Conservation (phyloP, 2,888 invertebrate genomes). For the Baronia brevicornis region DNA sequence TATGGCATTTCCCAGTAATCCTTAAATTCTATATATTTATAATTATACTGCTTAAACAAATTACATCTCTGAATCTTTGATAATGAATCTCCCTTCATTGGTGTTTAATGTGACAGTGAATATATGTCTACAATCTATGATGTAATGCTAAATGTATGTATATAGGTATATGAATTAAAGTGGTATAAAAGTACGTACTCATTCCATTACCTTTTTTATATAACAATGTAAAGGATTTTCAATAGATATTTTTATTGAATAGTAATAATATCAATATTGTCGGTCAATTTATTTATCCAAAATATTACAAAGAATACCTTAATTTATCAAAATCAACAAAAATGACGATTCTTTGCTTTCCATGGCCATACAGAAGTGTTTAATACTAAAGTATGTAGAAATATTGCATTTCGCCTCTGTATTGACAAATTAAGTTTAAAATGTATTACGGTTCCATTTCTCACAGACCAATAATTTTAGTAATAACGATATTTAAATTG, state of each 20-base stretch:
- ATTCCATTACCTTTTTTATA: slow-evolving; percentile 6
- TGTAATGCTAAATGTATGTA: slow-evolving; percentile 1
- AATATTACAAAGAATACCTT: too few species aligned
- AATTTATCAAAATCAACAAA: too few species aligned
- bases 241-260: background rate
- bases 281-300: slow-evolving; percentile 4
- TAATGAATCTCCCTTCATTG: slow-evolving; percentile 13
- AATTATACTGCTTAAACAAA: slow-evolving; percentile 13
- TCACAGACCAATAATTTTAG: too few species aligned
- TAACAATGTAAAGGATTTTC: slow-evolving; percentile 3
- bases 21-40: slow-evolving; percentile 13
- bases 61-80: slow-evolving; percentile 10
- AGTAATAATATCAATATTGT: too few species aligned
- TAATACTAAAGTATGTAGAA: too few species aligned
- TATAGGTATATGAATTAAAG: background rate
- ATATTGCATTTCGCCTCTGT: too few species aligned
- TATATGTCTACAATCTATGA: slow-evolving; percentile 3
- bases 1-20: slow-evolving; percentile 9
- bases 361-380: too few species aligned
- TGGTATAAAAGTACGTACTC: slow-evolving; percentile 7
- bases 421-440: too few species aligned
- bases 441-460: too few species aligned
- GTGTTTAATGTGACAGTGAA: slow-evolving; percentile 7
- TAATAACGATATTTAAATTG: too few species aligned
- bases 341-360: too few species aligned